Base-by-base conservation (phyloP, 2,113 vertebrate species). In the Mungos mungo region DNA sequence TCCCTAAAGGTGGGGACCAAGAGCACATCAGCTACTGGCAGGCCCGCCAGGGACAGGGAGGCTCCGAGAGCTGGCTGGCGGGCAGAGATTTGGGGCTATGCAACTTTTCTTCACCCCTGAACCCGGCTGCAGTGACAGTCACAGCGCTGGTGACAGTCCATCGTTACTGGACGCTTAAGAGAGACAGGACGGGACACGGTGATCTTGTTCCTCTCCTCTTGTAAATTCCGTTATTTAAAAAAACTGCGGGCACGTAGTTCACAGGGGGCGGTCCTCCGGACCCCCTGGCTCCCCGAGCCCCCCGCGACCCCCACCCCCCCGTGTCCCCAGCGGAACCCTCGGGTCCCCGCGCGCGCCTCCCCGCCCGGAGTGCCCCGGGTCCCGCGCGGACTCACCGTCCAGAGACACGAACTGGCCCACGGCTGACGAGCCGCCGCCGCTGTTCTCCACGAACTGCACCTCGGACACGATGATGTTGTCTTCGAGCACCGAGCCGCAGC, bases 401-500 rank as follows among this genome's bases (percentile, higher is more conserved):
- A 99, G 98, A 1, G 99, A 99, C 97, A 99, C 99, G 84, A 99
- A 99, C 99, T 99, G 99, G n/a, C 99, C 99, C 60, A 99, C 99
- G 0, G 99, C 99, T 12, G 99, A 99, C 0, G 99, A 99, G 52
- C 99, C 99, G 14, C 99, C 99, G 47, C 99, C 99, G 35, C 99
- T 99, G 96, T 99, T 99, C 98, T 99, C 99, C 98, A 99, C 99
- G 93, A 99, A 99, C 98, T 99, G 99, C 92, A 99, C 99, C 98
- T 99, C 99, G 0, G 99, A 99, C 45, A 99, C 99, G 81, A 99
- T 99, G 98, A 99, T 99, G 99, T 99, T 99, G 98, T 99, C 99
- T 98, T 99, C 99, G 77, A 99, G 98, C 95, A 99, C 99, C 1
- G 99, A 99, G 8, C 99, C 99, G 97, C 99, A 99, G 97, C 98